A percentile compares a stretch with the other conserved stretches of the same genome.
phyloP scores from a whole-genome alignment of 2,113 vertebrate genomes.

The Gadus macrocephalus region DNA sequence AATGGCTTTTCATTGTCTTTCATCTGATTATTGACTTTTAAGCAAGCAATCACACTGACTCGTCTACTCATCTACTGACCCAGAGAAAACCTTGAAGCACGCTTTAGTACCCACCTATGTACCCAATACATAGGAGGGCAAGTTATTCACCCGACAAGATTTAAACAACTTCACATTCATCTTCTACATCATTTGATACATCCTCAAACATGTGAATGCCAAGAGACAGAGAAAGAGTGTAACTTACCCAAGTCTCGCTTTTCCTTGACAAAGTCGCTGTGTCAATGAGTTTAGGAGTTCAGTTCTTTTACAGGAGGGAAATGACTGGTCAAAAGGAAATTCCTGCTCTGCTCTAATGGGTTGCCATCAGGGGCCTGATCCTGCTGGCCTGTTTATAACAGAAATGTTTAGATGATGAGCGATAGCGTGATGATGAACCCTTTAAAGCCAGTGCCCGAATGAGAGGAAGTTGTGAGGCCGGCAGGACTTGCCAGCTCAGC shows the following conservation, averaged over 20 bases:
- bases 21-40: too few relatives aligned
- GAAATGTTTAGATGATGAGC: background rate
- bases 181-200: background rate
- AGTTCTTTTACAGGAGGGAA: constrained; percentile 30
- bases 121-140: background rate
- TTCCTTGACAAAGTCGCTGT: background rate
- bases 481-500: background rate
- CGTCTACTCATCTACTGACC: too few relatives aligned
- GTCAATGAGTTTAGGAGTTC: constrained; percentile 4
- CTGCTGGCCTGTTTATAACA: constrained; percentile 43
- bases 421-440: background rate
- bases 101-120: too few relatives aligned
- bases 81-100: too few relatives aligned
- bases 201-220: too few relatives aligned
- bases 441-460: constrained; percentile 48
- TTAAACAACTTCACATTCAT: background rate
- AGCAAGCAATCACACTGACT: too few relatives aligned
- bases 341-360: constrained; percentile 53
- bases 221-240: too few relatives aligned
- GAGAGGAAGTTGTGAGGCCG: constrained; percentile 44
- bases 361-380: constrained; percentile 31
- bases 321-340: constrained; percentile 43
- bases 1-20: too few relatives aligned
- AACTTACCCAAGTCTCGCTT: background rate
- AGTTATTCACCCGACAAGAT: background rate